A percentile compares a stretch with the other conserved stretches of the same genome.
Conservation (phyloP, 1,140 invertebrate species). For the Lepidotrigona ventralis region DNA sequence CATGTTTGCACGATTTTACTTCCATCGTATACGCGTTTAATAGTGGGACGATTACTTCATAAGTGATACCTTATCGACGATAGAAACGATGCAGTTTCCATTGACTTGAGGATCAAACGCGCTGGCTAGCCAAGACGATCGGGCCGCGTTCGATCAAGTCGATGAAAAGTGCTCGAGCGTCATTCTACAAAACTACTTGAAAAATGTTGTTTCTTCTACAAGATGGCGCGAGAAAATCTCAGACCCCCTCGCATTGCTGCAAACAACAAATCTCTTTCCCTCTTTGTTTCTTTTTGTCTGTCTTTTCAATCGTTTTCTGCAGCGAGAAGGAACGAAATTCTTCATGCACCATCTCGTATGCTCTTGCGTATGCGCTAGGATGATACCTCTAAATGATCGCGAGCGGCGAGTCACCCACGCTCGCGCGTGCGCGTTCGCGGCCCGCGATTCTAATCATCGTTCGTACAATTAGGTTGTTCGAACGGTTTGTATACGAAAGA, state of each 20-base stretch:
- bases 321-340: slow-evolving; percentile 52
- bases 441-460: slow-evolving; percentile 53
- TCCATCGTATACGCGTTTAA: slow-evolving; percentile 60
- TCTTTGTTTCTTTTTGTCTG: too few relatives aligned
- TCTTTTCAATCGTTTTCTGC: not conserved
- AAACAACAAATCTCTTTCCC: not conserved
- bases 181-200: slow-evolving; percentile 51
- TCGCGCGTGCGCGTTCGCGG: slow-evolving; percentile 32
- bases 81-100: slow-evolving; percentile 72
- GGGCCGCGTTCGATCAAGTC: slow-evolving; percentile 71
- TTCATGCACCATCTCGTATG: slow-evolving; percentile 60
- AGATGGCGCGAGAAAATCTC: slow-evolving; percentile 67
- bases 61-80: slow-evolving; percentile 38
- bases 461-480: slow-evolving; percentile 65
- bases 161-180: slow-evolving; percentile 77
- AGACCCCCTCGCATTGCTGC: slow-evolving; percentile 17
- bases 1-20: slow-evolving; percentile 48
- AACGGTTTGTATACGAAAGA: slow-evolving; percentile 64
- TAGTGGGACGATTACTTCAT: slow-evolving; percentile 48
- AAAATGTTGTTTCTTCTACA: slow-evolving; percentile 60
- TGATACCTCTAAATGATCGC: slow-evolving; percentile 52
- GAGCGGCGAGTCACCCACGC: slow-evolving; percentile 40
- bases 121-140: not conserved
- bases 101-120: slow-evolving; percentile 70
- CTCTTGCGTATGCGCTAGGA: slow-evolving; percentile 47